Evolutionary conservation across 2,113 vertebrate genomes (phyloP).

Genomic region (Eptatretus burgeri): DNA sequence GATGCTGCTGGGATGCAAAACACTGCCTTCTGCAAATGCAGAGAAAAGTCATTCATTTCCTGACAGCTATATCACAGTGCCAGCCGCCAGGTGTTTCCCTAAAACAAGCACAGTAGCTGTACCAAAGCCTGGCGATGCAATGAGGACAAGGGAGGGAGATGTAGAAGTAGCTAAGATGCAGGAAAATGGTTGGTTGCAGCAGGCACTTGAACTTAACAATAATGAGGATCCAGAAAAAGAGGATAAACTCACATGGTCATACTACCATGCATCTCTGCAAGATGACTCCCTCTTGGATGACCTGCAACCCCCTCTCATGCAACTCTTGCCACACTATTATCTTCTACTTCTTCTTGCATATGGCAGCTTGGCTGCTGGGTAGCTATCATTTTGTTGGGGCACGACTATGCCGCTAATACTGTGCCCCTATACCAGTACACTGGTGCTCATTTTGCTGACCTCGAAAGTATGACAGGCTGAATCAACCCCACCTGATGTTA

Average conservation of each 20-base stretch:
- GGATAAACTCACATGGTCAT: neutral
- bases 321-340: neutral
- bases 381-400: too few species aligned
- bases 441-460: too few species aligned
- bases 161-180: neutral
- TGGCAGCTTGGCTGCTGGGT: too few species aligned
- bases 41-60: neutral
- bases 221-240: neutral
- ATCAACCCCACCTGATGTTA: too few species aligned
- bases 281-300: constrained; percentile 2
- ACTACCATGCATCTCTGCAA: constrained; percentile 1
- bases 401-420: too few species aligned
- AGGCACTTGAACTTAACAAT: neutral
- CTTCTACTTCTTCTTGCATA: too few species aligned
- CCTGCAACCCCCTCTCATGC: neutral
- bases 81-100: constrained; percentile 1
- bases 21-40: neutral
- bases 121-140: neutral
- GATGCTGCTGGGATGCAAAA: neutral
- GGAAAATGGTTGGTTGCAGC: neutral
- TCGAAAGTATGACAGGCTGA: too few species aligned
- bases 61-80: neutral
- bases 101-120: neutral
- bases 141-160: neutral
- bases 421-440: too few species aligned